Evolutionary conservation across 2,797 vertebrate species (phyloP), one percentile per base, ranked within the genome.

Genomic region (Pipistrellus kuhlii): DNA sequence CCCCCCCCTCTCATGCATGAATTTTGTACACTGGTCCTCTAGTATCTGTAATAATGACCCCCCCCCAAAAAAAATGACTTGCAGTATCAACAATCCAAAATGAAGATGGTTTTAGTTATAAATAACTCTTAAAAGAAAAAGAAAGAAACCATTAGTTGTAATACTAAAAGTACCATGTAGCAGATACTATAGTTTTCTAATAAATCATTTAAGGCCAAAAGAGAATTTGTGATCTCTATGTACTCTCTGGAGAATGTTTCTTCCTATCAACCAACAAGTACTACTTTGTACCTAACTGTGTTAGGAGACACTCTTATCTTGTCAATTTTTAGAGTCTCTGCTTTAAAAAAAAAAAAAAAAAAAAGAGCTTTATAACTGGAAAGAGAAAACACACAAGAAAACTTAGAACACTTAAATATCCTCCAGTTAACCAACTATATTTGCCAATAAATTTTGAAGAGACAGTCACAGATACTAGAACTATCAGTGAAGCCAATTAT

Each of bases 81-180:
- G 53, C 11, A 78, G 78, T 25, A 86, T 48, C 51, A 94, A 69
- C 5, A 72, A 32, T 3, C 8, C 57, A 10, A 90, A 90, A 0
- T 89, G 25, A 90, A 90, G 32, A 46, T 64, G 23, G 27, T 17
- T 88, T 89, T 80, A 94, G 32, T 90, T 75, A 91, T 15, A 80
- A 93, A 38, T n/a, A 76, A 32, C 14, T 81, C 41, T 38, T 68
- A 90, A 35, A 62, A 17, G 62, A 66, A 90, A 35, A 62, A 17
- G 62, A 66, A 32, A 73, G 88, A 69, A 69, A 55, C 10, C 30
- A 46, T 82, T 72, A 62, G 6, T 27, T 66, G 8, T 59, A 73
- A 90, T 55, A 85, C 15, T 17, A 69, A 85, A 96, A 93, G 23
- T 83, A 72, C 17, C 48, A 69, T 64, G 8, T 25, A 68, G n/a